Conservation (phyloP, 2,113 vertebrate genomes). For the Calidris pygmaea region DNA sequence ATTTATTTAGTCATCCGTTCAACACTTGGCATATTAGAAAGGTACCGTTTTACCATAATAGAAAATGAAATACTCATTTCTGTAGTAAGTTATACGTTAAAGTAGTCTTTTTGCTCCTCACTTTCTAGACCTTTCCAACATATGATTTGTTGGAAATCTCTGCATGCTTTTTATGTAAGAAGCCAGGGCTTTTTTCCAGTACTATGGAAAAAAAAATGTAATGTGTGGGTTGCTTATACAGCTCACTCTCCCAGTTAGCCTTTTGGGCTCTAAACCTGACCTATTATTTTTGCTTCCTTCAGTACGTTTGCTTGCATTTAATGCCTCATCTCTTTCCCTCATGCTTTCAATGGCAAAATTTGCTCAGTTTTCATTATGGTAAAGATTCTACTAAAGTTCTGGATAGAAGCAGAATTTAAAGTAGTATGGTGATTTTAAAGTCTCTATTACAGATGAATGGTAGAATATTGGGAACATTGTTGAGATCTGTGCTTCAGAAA, state of each 20-base stretch:
- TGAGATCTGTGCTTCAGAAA: not conserved
- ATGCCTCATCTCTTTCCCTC: not conserved
- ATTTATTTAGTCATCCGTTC: not conserved
- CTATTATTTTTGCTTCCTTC: constrained; percentile 11
- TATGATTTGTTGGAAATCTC: not conserved
- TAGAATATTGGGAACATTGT: not conserved
- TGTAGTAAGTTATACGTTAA: not conserved
- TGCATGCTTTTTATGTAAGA: not conserved
- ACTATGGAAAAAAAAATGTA: not conserved
- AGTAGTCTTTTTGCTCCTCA: not conserved
- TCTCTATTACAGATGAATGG: not conserved
- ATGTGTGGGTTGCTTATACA: not conserved
- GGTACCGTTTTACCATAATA: not conserved
- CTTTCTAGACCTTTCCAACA: not conserved
- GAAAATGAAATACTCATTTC: not conserved
- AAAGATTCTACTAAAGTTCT: not conserved
- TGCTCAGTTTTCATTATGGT: not conserved
- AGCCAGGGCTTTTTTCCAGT: not conserved
- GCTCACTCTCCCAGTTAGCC: not conserved
- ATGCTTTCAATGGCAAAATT: not conserved
- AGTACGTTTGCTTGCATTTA: not conserved
- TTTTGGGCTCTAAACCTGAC: not conserved
- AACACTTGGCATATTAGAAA: not conserved
- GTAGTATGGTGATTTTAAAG: not conserved
- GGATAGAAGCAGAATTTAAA: constrained; percentile 4